Base-by-base conservation (phyloP, 2,113 vertebrate species). In the Irena cyanogastra region DNA sequence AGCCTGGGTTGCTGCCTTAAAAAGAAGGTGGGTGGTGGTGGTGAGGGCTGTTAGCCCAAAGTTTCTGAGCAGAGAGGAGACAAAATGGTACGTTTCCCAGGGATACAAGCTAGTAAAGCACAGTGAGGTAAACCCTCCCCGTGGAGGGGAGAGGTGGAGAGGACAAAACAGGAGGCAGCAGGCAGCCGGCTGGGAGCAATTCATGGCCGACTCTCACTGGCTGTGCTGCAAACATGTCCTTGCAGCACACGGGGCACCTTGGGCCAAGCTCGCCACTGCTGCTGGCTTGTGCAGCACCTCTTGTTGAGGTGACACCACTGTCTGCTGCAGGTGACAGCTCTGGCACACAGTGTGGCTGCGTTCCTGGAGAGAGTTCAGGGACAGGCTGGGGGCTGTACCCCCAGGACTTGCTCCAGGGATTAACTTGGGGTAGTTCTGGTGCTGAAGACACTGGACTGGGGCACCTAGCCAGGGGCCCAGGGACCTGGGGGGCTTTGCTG, bases 81-180 rank as follows among this genome's bases (percentile, higher is more conserved):
- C 60, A 70, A 61, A 90, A 89, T 63, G 44, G 37, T 82, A 21
- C 0, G 4, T 93, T 93, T 95, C 82, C 74, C 91, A 72, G 89
- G 92, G 72, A 77, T 60, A 52, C 52, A 23, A 64, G 57, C 71
- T 57, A 81, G 87, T 42, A 83, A 86, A 87, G 42, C 0, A 0
- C 59, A n/a, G 77, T 19, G 74, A 84, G 89, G 87, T 84, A 75
- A 95, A 85, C 52, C 45, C 54, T 49, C 20, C 57, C 83, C 1
- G 3, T 45, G 53, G 52, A 78, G 54, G 44, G 39, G 61, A 80
- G 87, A 90, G 70, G 54, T 10, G 7, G 59, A 1, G 14, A 90
- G 86, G 79, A 76, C 83, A 89, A 70, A 90, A 74, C 65, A 57
- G 87, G 80, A 96, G 95, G 71, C 87, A 90, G 90, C 70, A 68